Base-by-base conservation (phyloP, 2,113 vertebrate species). In the Chionis minor region DNA sequence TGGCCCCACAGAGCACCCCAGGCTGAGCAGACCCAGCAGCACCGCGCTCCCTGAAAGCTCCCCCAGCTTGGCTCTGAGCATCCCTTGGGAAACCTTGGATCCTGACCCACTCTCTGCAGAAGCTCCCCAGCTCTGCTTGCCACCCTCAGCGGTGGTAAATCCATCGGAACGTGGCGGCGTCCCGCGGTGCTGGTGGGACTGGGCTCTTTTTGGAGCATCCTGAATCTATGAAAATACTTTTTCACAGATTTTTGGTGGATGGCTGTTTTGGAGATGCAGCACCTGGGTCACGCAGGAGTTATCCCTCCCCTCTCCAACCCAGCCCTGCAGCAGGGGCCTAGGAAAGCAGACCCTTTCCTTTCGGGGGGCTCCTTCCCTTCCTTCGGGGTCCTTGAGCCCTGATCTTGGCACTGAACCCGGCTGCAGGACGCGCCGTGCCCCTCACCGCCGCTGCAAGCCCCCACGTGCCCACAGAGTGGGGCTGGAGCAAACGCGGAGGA, bases 151-250 rank as follows among this genome's bases (percentile, higher is more conserved):
- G 1, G 56, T 1, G 2, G 27, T 44, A 22, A 32, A 4, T 17
- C 9, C 51, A 13, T 1, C 0, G 0, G 10, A 45, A 24, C 2
- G 0, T 2, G 16, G 6, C 38, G 1, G 1, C 2, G 4, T 1
- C 4, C 8, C 0, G 0, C 2, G 2, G 38, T 28, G 69, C 26
- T 5, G 18, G 18, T 10, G 47, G 18, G 52, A 38, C 38, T 38
- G 38, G 38, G 38, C 26, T 44, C 38, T 27, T 58, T 69, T n/a
- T 49, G 59, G 30, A 58, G 22, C 38, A 61, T 10, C 52, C 42
- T 33, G 20, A 45, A 40, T 33, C 47, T 67, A 75, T 5, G 3
- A 26, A 75, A 83, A 19, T 3, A n/a, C 21, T 55, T 58, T 6
- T 78, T 2, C 16, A 18, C 1, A 8, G 24, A 5, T 0, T n/a